Evolutionary conservation across 1,140 invertebrate genomes (phyloP), one percentile per base, ranked within the genome.

Genomic region (Macrobrachium nipponense): DNA sequence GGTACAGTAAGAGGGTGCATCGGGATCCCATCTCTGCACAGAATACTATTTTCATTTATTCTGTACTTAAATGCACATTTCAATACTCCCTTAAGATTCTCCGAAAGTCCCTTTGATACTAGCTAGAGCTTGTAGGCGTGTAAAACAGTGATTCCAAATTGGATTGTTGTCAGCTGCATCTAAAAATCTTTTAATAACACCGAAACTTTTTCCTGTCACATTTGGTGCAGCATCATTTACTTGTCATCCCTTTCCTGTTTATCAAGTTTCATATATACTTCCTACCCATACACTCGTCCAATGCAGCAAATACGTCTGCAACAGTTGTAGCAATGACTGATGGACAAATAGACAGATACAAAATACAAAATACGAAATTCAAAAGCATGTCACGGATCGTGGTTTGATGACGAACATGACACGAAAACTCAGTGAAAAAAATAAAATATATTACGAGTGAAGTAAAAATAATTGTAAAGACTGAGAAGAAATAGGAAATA

Each of bases 121-220:
- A 20, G 36, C 36, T 6, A 20, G 36, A 43, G 27, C 27, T 73
- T 73, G 12, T 43, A 43, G 36, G 36, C 51, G 70, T 43, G 51
- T 44, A 44, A 44, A 73, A n/a, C 70, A 15, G 15, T 73, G 70
- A 43, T 73, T 73, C 70, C 70, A 73, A 73, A n/a, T 14, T 2
- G 70, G 3, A 51, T 51, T 44, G 51, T 44, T 44, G 51, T 44
- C 15, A 11, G 70, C 70, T 73, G 27, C 70, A 18, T 44, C 36
- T 14, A 15, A 72, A 27, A 73, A 27, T 72, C 68, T 73, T 43
- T 73, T 73, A 73, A 44, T 73, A 43, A 73, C 70, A 73, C 27
- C 70, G 20, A 12, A 5, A 72, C 36, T 23, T 72, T 72, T 72
- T 72, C 23, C 10, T 14, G 68, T 72, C 11, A 72, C 8, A 27